A percentile compares a stretch with the other conserved stretches of the same genome.
phyloP scores from a whole-genome alignment of 2,113 vertebrate species.

The Pagrus major region DNA sequence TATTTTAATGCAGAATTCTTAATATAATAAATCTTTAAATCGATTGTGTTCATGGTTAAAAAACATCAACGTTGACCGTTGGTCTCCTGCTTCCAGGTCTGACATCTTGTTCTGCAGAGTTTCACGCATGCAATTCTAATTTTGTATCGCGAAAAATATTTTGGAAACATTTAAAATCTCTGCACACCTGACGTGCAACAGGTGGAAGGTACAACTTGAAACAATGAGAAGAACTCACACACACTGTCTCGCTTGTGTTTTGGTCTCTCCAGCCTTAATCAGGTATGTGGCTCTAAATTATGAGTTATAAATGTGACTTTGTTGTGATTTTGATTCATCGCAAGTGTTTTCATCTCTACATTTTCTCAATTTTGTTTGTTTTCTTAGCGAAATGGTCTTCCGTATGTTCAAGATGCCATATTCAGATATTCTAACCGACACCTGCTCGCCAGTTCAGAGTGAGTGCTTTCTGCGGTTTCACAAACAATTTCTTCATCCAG shows the following conservation, averaged over 20 bases:
- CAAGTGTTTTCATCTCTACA: background rate
- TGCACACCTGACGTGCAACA: too few relatives aligned
- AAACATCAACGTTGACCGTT: background rate
- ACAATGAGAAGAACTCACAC: too few relatives aligned
- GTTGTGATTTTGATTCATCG: background rate
- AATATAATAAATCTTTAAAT: too few relatives aligned
- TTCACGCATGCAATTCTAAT: too few relatives aligned
- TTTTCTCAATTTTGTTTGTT: background rate
- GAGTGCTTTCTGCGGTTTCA: background rate
- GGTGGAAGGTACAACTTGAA: too few relatives aligned
- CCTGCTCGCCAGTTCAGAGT: background rate
- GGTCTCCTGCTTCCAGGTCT: background rate
- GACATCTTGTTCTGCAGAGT: background rate
- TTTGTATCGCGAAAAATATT: too few relatives aligned
- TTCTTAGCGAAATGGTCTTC: background rate
- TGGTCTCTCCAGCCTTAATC: too few relatives aligned
- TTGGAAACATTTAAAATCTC: too few relatives aligned
- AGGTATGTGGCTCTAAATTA: too few relatives aligned
- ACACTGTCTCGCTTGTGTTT: too few relatives aligned
- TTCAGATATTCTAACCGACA: background rate
- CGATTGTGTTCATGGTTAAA: background rate
- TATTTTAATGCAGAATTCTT: too few relatives aligned
- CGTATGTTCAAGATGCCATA: background rate
- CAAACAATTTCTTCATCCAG: background rate
- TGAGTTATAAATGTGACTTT: too few relatives aligned